Percentiles rank a stretch among this genome's conserved stretches.
Evolutionary conservation across 2,888 invertebrate genomes (phyloP).

Genomic region (Mesoligia furuncula): DNA sequence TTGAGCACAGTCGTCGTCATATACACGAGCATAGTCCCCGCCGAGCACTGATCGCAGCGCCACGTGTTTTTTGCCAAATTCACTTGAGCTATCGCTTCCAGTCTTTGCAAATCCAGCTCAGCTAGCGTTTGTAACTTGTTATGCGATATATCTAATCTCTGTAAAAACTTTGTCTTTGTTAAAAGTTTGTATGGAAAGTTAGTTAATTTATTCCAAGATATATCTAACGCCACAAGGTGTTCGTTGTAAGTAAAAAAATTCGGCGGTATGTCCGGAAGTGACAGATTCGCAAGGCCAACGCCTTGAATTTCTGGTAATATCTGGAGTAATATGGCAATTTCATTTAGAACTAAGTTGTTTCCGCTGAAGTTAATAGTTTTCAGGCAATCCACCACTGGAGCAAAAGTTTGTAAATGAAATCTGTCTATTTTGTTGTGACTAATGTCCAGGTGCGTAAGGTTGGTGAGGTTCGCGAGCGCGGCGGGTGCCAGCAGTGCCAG

Average conservation of each 20-base stretch:
- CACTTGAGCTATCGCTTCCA: conserved; percentile 90
- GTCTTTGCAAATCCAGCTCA: conserved; percentile 89
- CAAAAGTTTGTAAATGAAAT: conserved; percentile 91
- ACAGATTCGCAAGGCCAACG: conserved; percentile 91
- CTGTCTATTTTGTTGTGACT: conserved; percentile 94
- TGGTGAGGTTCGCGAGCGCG: conserved; percentile 93
- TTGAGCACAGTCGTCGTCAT: conserved; percentile 90
- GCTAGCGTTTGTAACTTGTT: conserved; percentile 92
- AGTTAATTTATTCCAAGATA: conserved; percentile 93
- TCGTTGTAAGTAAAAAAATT: conserved; percentile 91
- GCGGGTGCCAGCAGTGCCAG: conserved; percentile 93
- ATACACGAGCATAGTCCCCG: conserved; percentile 89
- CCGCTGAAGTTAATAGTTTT: conserved; percentile 93
- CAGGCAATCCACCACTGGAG: conserved; percentile 91
- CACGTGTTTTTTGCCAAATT: conserved; percentile 92
- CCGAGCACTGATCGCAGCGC: conserved; percentile 92
- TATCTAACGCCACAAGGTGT: conserved; percentile 92
- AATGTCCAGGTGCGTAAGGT: conserved; percentile 93
- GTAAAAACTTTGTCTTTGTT: conserved; percentile 89
- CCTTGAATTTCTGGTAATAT: conserved; percentile 90
- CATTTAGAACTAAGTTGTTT: conserved; percentile 90
- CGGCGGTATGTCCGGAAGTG: conserved; percentile 89
- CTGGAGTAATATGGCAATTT: conserved; percentile 90
- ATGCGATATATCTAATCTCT: conserved; percentile 93
- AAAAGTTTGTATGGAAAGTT: conserved; percentile 90